Conservation (phyloP, 2,797 vertebrate species). For the Sylvilagus floridanus region DNA sequence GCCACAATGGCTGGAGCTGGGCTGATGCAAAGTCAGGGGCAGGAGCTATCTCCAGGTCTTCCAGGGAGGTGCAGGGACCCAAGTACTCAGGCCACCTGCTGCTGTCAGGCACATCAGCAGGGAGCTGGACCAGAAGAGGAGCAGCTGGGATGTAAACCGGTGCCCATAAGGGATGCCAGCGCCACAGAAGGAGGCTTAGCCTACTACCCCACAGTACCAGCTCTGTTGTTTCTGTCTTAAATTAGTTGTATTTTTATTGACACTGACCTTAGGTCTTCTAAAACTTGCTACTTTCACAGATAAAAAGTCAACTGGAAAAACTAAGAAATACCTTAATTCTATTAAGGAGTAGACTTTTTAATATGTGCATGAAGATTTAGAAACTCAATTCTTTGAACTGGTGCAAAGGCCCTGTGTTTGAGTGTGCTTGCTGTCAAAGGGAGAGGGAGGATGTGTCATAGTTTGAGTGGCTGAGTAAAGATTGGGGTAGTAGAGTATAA, state of each 20-base stretch:
- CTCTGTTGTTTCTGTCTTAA: background rate
- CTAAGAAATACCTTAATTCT: constrained; percentile 11
- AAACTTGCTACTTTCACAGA: background rate
- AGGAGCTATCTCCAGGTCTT: too few relatives aligned
- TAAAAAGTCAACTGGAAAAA: constrained; percentile 58
- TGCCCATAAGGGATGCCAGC: too few relatives aligned
- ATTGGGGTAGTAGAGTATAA: background rate
- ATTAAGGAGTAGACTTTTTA: background rate
- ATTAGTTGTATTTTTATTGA: constrained; percentile 16
- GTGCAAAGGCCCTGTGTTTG: background rate
- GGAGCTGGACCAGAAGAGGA: too few relatives aligned
- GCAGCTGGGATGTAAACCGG: too few relatives aligned
- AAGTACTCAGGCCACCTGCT: too few relatives aligned
- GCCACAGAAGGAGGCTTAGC: too few relatives aligned
- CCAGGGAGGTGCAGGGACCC: too few relatives aligned
- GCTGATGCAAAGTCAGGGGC: too few relatives aligned
- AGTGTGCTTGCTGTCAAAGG: background rate
- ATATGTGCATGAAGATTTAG: background rate
- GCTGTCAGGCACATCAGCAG: too few relatives aligned
- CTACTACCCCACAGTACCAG: too few relatives aligned
- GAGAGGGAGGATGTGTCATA: background rate
- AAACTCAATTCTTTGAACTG: background rate
- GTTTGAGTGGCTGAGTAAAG: background rate
- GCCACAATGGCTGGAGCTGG: too few relatives aligned
- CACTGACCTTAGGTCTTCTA: background rate